Percentiles rank a stretch among this genome's conserved stretches.
These are phyloP conservation scores for Nannoperca obscura DNA, from an alignment of 2,797 vertebrate genomes.

Conservation along the genomic window DNA sequence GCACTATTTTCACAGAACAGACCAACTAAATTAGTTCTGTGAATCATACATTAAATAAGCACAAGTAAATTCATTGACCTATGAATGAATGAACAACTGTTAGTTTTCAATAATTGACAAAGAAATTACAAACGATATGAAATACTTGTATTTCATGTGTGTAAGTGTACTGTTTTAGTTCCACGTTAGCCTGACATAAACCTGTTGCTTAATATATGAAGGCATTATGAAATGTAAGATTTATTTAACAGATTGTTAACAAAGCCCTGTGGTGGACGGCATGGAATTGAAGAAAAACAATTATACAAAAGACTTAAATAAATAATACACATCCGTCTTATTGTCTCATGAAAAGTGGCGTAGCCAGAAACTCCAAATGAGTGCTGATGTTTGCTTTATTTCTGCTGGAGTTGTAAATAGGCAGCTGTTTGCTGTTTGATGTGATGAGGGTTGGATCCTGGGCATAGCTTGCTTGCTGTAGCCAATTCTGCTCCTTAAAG, in stretches of 20 bases:
- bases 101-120: no score
- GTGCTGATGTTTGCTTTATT: not conserved
- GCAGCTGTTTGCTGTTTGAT: not conserved
- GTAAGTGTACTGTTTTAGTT: no score
- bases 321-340: no score
- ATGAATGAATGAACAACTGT: not conserved
- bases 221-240: no score
- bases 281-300: no score
- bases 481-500: not conserved
- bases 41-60: not conserved
- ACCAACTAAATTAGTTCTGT: not conserved
- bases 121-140: no score
- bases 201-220: no score
- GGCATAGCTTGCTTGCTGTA: not conserved
- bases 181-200: no score
- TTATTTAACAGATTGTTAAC: no score
- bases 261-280: no score
- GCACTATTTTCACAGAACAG: not conserved
- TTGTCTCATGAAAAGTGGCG: not conserved
- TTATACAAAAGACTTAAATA: no score
- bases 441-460: not conserved
- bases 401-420: not conserved
- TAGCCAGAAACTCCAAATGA: not conserved
- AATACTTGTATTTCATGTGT: no score
- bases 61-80: not conserved